A percentile compares a stretch with the other conserved stretches of the same genome.
Conservation (phyloP, 2,888 invertebrate genomes). For the Flabesymbios commensalis region DNA sequence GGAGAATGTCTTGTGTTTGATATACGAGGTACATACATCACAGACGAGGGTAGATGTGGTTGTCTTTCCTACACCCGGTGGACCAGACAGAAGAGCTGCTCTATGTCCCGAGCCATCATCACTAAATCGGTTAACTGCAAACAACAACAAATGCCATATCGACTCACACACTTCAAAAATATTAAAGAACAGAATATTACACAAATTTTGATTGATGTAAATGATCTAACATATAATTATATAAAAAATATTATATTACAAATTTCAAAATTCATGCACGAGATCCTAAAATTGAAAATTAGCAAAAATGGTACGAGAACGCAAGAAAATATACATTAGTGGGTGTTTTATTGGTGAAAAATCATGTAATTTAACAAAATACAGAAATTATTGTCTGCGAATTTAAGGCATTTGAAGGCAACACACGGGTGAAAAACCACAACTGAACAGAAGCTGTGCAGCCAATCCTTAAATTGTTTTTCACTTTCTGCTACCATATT, state of each 20-base stretch:
- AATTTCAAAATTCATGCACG: neutral
- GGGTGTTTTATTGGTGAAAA: neutral
- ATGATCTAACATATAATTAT: neutral
- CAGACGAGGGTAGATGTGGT: constrained; percentile 70
- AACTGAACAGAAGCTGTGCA: no score
- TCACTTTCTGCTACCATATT: no score
- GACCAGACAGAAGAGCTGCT: constrained; percentile 91
- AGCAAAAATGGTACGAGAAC: neutral
- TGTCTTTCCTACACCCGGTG: constrained; percentile 87
- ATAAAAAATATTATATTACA: neutral
- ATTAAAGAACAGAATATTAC: no score
- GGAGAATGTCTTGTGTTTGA: no score
- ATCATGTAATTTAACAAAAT: neutral
- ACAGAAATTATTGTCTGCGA: no score
- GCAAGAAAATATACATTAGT: neutral
- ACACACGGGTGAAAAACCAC: no score
- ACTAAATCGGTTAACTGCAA: constrained; percentile 32
- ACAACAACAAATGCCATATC: neutral
- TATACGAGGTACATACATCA: no score
- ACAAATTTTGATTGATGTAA: neutral
- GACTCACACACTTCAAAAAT: no score
- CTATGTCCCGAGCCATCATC: constrained; percentile 84
- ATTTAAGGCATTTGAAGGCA: no score
- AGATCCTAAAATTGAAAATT: neutral
- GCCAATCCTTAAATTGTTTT: no score